Evolutionary conservation across 2,888 invertebrate species (phyloP), one percentile per base, ranked within the genome.

Genomic region (Eurytoma californica): DNA sequence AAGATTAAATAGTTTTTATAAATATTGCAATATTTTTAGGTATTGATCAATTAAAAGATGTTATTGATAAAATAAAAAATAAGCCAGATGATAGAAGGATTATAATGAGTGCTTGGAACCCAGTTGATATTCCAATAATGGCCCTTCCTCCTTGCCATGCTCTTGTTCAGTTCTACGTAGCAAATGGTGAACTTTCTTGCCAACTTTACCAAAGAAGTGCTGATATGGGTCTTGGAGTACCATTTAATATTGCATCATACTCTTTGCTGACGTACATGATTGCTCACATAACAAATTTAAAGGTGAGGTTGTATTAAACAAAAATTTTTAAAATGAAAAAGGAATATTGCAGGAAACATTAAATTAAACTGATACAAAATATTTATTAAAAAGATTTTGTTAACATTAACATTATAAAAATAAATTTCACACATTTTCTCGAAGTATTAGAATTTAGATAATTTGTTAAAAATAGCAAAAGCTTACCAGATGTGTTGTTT

Each of bases 221-320:
- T 9, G 99, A 99, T 89, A 97, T 99, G 95, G 98, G 98, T 2
- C 92, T 99, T 1, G 99, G 99, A n/a, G 98, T 98, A 0, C 98
- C 98, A 14, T 99, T 99, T 90, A 99, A 99, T 91, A 97, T 99
- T 85, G 98, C 99, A 68, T 98, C 98, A 85, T 99, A 99, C 91
- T 94, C 98, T 1, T 90, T 99, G 47, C 92, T 99, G 3, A 98
- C 98, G 3, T 95, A 95, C 86, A 98, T 99, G 97, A 95, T 99
- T 83, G 98, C 99, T 30, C 97, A 98, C 87, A 93, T 99, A 24
- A 97, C 97, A n/a, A 94, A 94, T 65, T 92, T 98, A 63, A 94
- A 97, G 93, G 96, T 95, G 87, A 86, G 84, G 87, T 66, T 49
- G 77, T 61, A 65, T 70, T 51, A 12, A 7, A 20, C 47, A 63